Conservation (phyloP, 2,113 vertebrate species). For the Neodon shergylaensis region DNA sequence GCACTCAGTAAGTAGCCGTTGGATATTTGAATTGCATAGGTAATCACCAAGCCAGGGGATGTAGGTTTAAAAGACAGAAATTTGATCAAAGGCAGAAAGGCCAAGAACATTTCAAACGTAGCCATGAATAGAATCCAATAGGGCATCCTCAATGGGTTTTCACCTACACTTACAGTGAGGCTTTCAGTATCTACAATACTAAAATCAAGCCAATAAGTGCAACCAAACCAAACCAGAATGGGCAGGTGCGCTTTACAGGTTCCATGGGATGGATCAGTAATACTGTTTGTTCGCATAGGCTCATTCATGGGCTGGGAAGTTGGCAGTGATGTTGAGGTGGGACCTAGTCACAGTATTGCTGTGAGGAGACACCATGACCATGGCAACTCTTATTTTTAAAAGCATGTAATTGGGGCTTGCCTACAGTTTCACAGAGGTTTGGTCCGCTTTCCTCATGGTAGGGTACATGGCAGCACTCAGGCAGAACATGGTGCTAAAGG, state of each 20-base stretch:
- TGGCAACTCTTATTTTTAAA: background rate
- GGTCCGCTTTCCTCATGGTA: background rate
- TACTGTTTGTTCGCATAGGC: background rate
- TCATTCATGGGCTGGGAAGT: background rate
- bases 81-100: background rate
- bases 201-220: background rate
- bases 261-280: background rate
- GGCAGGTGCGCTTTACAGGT: background rate
- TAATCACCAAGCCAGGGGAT: background rate
- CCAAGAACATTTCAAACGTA: background rate
- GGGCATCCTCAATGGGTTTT: background rate
- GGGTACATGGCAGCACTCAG: background rate
- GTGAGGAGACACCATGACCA: background rate
- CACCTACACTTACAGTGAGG: background rate
- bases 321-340: background rate
- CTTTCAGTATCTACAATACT: background rate
- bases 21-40: background rate
- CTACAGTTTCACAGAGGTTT: background rate
- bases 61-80: background rate
- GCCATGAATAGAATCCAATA: background rate
- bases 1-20: background rate
- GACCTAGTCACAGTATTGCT: background rate
- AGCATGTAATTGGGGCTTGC: background rate
- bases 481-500: background rate
- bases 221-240: background rate